phyloP scores from a whole-genome alignment of 2,113 vertebrate genomes.

The Percina caprodes region DNA sequence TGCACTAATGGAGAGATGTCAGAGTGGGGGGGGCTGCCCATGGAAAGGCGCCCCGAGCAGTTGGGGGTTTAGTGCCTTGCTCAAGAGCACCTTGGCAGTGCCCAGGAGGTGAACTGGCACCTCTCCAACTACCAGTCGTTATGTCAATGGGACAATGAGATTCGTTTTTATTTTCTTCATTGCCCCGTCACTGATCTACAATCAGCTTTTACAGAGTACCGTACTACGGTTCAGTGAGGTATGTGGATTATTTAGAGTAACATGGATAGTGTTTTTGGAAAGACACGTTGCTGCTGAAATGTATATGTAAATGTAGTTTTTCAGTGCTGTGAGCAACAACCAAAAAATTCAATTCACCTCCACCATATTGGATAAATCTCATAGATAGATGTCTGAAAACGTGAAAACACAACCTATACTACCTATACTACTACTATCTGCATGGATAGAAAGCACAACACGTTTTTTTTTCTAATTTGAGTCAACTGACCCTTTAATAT shows the following conservation, averaged over 20 bases:
- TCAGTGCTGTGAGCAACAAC: background rate
- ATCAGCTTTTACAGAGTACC: background rate
- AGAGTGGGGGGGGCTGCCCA: no score
- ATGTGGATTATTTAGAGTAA: no score
- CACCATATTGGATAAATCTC: background rate
- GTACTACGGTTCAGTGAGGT: no score
- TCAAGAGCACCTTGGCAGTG: no score
- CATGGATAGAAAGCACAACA: background rate
- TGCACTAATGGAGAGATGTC: no score
- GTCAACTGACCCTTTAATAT: background rate
- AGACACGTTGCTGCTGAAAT: background rate
- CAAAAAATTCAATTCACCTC: background rate
- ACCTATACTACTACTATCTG: no score
- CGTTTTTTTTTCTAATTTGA: background rate
- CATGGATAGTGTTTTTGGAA: no score
- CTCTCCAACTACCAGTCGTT: no score
- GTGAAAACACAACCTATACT: background rate
- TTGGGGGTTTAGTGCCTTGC: no score
- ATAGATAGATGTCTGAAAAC: background rate
- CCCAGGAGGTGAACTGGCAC: no score
- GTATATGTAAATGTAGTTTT: background rate
- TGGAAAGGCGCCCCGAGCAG: no score
- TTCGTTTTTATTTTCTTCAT: background rate
- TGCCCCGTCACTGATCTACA: background rate
- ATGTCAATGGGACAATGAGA: background rate